Conservation (phyloP, 1,140 invertebrate species). For the Akabosia matsudoensis region DNA sequence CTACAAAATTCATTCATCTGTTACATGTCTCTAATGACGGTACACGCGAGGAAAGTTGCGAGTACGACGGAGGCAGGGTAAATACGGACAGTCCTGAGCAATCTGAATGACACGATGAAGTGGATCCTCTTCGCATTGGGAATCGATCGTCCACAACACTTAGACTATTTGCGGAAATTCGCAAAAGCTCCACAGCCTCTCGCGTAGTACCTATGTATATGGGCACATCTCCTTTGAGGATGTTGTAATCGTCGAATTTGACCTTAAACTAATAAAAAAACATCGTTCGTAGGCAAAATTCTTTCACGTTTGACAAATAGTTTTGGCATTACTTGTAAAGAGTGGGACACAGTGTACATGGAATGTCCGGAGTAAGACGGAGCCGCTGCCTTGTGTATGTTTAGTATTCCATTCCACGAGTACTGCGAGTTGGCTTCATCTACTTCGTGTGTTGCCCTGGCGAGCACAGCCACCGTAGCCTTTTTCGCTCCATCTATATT, state of each 20-base stretch:
- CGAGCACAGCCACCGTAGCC: neutral
- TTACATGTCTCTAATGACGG: conserved; percentile 21
- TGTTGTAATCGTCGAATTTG: conserved; percentile 10
- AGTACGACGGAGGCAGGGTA: neutral
- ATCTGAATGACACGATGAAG: neutral
- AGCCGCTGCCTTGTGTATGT: neutral
- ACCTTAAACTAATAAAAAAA: conserved; percentile 10
- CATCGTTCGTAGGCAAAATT: neutral
- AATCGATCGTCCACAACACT: neutral
- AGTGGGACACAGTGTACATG: conserved; percentile 7
- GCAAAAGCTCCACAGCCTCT: neutral
- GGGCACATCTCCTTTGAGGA: neutral
- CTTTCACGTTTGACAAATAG: neutral
- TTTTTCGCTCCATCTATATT: conserved; percentile 24
- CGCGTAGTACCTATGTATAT: neutral
- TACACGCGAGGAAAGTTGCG: neutral
- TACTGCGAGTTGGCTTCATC: neutral
- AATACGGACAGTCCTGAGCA: neutral
- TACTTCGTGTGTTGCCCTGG: neutral
- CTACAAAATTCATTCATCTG: too few relatives aligned
- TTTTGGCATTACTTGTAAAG: conserved; percentile 8
- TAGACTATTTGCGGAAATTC: neutral
- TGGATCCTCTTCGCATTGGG: neutral
- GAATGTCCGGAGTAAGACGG: conserved; percentile 5
- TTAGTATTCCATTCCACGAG: neutral